Evolutionary conservation across 2,113 vertebrate species (phyloP).

Genomic region (Coregonus clupeaformis): DNA sequence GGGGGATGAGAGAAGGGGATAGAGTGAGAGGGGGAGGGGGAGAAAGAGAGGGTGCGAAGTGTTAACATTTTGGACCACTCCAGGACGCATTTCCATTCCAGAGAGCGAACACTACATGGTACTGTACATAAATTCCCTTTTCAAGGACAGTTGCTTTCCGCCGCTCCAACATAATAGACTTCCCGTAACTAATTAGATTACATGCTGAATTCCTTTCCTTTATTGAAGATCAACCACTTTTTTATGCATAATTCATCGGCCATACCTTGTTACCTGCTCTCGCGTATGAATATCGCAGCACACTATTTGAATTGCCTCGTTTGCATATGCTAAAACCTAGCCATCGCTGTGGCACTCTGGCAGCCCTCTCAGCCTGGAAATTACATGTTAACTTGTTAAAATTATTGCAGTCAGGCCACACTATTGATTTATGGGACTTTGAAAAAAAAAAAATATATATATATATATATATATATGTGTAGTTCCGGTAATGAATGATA

Average conservation of each 20-base stretch:
- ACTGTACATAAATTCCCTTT: slow-evolving; percentile 99
- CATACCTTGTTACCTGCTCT: slow-evolving; percentile 99
- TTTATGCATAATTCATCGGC: slow-evolving; percentile 99
- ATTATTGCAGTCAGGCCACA: slow-evolving; percentile 99
- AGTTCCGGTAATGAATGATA: slow-evolving; percentile 99
- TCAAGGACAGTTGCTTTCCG: slow-evolving; percentile 99
- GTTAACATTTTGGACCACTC: slow-evolving; percentile 90
- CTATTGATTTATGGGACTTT: slow-evolving; percentile 99
- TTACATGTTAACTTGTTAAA: slow-evolving; percentile 99
- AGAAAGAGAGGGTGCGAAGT: slow-evolving; percentile 58
- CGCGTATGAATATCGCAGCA: slow-evolving; percentile 98
- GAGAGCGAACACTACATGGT: slow-evolving; percentile 95
- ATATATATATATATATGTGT: slow-evolving; percentile 98
- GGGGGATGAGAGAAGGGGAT: background rate
- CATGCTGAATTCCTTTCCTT: slow-evolving; percentile 99
- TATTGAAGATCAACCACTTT: slow-evolving; percentile 99
- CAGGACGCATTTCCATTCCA: slow-evolving; percentile 92
- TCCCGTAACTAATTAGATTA: slow-evolving; percentile 99
- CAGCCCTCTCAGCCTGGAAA: slow-evolving; percentile 98
- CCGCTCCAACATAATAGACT: slow-evolving; percentile 99
- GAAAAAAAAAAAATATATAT: slow-evolving; percentile 99
- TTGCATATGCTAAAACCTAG: slow-evolving; percentile 99
- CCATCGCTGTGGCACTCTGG: slow-evolving; percentile 60
- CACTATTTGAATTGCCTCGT: slow-evolving; percentile 99
- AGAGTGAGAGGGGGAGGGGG: slow-evolving; percentile 15